Base-by-base conservation (phyloP, 2,888 invertebrate species). In the Eumacrocentrus americanus region DNA sequence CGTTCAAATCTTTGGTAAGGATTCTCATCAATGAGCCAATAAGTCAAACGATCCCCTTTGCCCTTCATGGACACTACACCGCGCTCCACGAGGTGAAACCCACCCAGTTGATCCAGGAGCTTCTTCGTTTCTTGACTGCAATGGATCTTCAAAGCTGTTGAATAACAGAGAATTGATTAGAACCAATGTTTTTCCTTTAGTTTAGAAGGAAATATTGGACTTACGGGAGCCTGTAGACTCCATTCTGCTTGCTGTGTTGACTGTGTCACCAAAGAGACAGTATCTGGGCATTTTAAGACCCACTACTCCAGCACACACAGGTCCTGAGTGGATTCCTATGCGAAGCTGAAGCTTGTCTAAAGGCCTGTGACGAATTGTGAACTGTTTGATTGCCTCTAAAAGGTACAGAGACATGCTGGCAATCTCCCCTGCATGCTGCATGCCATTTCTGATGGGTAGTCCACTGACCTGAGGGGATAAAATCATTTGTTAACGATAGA, bases 261-360 rank as follows among this genome's bases (percentile, higher is more conserved):
- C 95, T 0, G 95, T 95, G 75, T 95, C 95, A 0, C 95, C 95
- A 73, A 95, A 95, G 2, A 95, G 83, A 73, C 95, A 95, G 75
- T 94, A 95, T 46, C 95, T 84, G 0, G 95, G 95, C 95, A 95
- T 95, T 82, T 95, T 95, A 3, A 92, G 82, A 0, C 95, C 95
- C 0, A 95, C 95, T 0, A 95, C 95, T 1, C 95, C 95, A 0
- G 95, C 94, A 73, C 95, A 95, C 11, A 94, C 94, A 0, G 94
- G 93, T 5, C 95, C 91, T 91, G 95, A 92, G 82, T 97, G 96
- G 62, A 97, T 88, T 61, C 96, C 97, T 66, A 97, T 94, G 23
- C 97, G 84, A 3, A 97, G 84, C 77, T 92, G 88, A 14, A 97
- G 84, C 67, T 91, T 88, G 68, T 95, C 93, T 14, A 87, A 85